phyloP scores from a whole-genome alignment of 2,888 invertebrate genomes.

The Drymonia ruficornis region DNA sequence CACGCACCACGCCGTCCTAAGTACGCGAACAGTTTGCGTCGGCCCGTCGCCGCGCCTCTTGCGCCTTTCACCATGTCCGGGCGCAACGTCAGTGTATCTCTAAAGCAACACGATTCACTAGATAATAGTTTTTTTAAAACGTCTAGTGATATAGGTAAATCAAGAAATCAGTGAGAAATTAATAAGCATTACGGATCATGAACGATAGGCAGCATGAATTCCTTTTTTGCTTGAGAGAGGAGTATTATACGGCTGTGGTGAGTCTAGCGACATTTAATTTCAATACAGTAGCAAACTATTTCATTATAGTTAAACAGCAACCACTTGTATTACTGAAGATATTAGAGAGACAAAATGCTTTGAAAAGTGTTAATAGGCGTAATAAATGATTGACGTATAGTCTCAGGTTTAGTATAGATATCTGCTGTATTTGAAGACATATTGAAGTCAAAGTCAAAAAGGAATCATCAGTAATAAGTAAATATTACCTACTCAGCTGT shows the following conservation, averaged over 20 bases:
- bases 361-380: neutral
- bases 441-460: too few species aligned
- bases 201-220: neutral
- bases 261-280: conserved; percentile 1
- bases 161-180: neutral
- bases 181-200: neutral
- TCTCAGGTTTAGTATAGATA: neutral
- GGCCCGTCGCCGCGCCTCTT: conserved; percentile 50
- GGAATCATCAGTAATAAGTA: too few species aligned
- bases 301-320: neutral
- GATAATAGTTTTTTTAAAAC: neutral
- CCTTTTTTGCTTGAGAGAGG: neutral
- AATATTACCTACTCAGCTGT: too few species aligned
- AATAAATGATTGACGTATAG: neutral
- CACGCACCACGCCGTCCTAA: conserved; percentile 47
- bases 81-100: conserved; percentile 24
- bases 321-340: neutral
- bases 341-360: neutral
- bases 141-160: neutral
- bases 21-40: conserved; percentile 53
- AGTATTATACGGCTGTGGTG: neutral
- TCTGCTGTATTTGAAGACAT: neutral
- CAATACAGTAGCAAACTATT: neutral
- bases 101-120: neutral
- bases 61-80: conserved; percentile 42